Conservation (phyloP, 1,140 invertebrate genomes). For the Habropoda laboriosa region DNA sequence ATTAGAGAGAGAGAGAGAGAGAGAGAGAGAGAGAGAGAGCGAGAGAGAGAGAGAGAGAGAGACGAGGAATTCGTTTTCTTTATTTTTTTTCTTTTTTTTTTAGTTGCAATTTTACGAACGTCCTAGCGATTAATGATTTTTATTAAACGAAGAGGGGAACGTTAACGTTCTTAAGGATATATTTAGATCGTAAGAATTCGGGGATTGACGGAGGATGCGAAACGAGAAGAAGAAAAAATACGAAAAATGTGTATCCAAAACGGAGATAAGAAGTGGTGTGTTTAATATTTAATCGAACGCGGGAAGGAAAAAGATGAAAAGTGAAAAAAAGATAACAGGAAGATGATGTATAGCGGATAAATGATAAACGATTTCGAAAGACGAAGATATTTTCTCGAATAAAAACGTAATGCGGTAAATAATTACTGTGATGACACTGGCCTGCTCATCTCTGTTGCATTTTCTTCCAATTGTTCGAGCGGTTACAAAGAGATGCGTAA, state of each 20-base stretch:
- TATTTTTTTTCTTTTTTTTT: background rate
- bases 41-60: too few species aligned
- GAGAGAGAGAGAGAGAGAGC: too few species aligned
- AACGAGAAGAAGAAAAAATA: too few species aligned
- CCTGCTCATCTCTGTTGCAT: slow-evolving; percentile 64
- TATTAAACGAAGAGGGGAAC: background rate
- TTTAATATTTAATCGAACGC: background rate
- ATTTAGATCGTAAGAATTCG: slow-evolving; percentile 25
- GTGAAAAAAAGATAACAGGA: background rate
- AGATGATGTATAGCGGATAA: background rate
- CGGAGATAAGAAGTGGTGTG: background rate
- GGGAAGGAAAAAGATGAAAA: background rate
- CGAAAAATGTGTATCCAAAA: background rate
- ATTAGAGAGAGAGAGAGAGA: too few species aligned
- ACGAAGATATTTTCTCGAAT: slow-evolving; percentile 16
- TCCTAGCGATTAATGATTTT: slow-evolving; percentile 14
- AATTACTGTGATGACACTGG: slow-evolving; percentile 59
- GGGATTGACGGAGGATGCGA: background rate
- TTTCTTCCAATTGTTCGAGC: slow-evolving; percentile 67
- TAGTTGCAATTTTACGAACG: slow-evolving; percentile 10
- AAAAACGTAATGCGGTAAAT: slow-evolving; percentile 13
- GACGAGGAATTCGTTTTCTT: background rate
- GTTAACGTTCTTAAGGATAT: slow-evolving; percentile 15
- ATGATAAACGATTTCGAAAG: background rate
- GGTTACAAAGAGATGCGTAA: slow-evolving; percentile 38